phyloP scores from a whole-genome alignment of 2,797 vertebrate species.

The Erpetoichthys calabaricus region DNA sequence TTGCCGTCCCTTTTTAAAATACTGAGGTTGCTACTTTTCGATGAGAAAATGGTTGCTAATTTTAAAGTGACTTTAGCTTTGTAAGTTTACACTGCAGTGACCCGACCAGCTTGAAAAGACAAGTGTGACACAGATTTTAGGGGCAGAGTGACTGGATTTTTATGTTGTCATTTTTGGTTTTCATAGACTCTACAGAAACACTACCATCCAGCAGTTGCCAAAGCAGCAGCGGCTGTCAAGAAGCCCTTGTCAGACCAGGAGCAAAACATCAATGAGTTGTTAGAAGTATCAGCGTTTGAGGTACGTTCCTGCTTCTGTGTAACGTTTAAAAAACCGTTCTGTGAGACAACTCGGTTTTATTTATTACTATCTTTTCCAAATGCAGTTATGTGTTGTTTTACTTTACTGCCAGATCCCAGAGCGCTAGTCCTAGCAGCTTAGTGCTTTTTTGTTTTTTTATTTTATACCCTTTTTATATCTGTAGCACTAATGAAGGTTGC shows the following conservation, averaged over 20 bases:
- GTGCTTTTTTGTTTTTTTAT: too few species aligned
- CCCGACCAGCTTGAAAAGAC: too few species aligned
- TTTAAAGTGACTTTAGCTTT: too few species aligned
- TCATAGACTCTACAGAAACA: constrained; percentile 75
- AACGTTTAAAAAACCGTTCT: neutral
- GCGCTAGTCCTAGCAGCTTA: too few species aligned
- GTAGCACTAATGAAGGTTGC: too few species aligned
- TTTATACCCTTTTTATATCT: too few species aligned
- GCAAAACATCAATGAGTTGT: constrained; percentile 55
- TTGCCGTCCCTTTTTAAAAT: too few species aligned
- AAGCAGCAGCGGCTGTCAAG: constrained; percentile 62
- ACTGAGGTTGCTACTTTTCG: too few species aligned
- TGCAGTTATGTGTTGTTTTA: neutral
- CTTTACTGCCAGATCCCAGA: neutral
- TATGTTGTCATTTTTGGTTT: neutral
- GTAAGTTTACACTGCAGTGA: too few species aligned
- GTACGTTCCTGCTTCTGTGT: constrained; percentile 30
- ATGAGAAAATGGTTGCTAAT: too few species aligned
- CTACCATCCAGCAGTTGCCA: constrained; percentile 80
- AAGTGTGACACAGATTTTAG: neutral
- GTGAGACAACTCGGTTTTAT: neutral
- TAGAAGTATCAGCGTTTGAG: constrained; percentile 70
- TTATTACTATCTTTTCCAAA: neutral
- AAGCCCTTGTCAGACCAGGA: constrained; percentile 51
- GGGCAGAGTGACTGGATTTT: neutral